A percentile compares a stretch with the other conserved stretches of the same genome.
Evolutionary conservation across 1,140 invertebrate genomes (phyloP).

Genomic region (Neoseiulus cucumeris): DNA sequence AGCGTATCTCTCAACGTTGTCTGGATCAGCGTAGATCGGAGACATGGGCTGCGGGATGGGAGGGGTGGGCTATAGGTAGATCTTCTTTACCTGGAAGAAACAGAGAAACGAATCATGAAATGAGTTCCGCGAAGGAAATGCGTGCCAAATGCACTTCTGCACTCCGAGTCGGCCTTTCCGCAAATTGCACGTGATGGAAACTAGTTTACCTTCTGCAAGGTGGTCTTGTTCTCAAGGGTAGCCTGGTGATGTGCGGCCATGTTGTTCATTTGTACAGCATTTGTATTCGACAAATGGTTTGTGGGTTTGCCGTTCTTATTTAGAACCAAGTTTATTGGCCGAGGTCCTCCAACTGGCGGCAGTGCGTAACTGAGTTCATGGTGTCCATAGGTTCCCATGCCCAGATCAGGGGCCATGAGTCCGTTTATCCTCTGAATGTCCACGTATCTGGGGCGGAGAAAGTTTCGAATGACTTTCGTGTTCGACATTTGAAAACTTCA

Average conservation of each 20-base stretch:
- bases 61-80: slow-evolving; percentile 9
- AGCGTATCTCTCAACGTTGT: slow-evolving; percentile 7
- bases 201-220: slow-evolving; percentile 7
- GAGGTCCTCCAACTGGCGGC: not conserved
- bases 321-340: not conserved
- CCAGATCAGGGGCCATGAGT: slow-evolving; percentile 5
- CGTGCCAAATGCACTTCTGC: too few relatives aligned
- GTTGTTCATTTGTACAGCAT: slow-evolving; percentile 10
- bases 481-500: too few relatives aligned
- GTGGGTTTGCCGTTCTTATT: slow-evolving; percentile 6
- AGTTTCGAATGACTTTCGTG: too few relatives aligned
- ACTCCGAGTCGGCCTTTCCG: not conserved
- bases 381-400: slow-evolving; percentile 10
- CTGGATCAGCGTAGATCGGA: slow-evolving; percentile 10
- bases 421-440: slow-evolving; percentile 6
- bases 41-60: slow-evolving; percentile 9
- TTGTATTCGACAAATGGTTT: slow-evolving; percentile 6
- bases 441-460: not conserved
- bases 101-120: not conserved
- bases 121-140: not conserved
- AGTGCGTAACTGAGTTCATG: not conserved
- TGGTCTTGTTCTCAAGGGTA: slow-evolving; percentile 8
- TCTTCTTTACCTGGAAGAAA: not conserved
- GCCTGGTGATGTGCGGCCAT: not conserved
- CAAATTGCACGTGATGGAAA: not conserved